These are phyloP conservation scores for Cylas formicarius DNA, from an alignment of 1,140 invertebrate species.

Conservation along the genomic window DNA sequence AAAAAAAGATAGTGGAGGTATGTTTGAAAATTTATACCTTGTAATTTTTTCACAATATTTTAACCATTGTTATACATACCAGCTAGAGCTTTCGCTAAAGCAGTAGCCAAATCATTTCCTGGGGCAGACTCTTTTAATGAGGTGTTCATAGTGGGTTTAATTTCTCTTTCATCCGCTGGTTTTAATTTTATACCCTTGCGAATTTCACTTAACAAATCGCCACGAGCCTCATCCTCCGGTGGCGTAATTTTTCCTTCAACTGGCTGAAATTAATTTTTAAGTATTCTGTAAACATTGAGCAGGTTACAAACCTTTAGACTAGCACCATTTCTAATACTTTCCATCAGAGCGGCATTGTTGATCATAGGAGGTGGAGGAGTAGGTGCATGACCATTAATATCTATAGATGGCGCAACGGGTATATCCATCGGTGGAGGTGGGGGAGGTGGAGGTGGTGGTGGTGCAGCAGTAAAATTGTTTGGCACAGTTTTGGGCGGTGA, in stretches of 20 bases:
- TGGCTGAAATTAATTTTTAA: constrained; percentile 42
- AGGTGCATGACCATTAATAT: constrained; percentile 9
- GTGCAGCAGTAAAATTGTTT: constrained; percentile 23
- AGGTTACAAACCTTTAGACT: constrained; percentile 49
- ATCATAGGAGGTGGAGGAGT: constrained; percentile 41
- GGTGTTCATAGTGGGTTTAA: constrained; percentile 28
- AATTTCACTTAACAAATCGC: constrained; percentile 72
- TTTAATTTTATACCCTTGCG: constrained; percentile 69
- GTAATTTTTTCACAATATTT: too few species aligned
- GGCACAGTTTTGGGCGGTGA: constrained; percentile 18
- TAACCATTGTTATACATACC: too few species aligned
- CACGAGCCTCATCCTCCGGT: constrained; percentile 48
- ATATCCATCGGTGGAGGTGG: constrained; percentile 11
- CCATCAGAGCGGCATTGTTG: constrained; percentile 62
- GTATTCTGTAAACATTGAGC: too few species aligned
- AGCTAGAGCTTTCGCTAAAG: too few species aligned
- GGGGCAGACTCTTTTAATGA: constrained; percentile 16
- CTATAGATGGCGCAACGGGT: constrained; percentile 23
- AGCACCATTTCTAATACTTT: constrained; percentile 66
- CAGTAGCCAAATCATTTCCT: constrained; percentile 60
- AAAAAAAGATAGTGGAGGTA: too few species aligned
- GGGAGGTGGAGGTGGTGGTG: constrained; percentile 44
- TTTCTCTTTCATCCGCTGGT: constrained; percentile 42
- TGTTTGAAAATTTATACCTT: too few species aligned
- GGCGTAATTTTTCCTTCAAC: constrained; percentile 47